Evolutionary conservation across 2,797 vertebrate species (phyloP).

Genomic region (Xenopus petersii): DNA sequence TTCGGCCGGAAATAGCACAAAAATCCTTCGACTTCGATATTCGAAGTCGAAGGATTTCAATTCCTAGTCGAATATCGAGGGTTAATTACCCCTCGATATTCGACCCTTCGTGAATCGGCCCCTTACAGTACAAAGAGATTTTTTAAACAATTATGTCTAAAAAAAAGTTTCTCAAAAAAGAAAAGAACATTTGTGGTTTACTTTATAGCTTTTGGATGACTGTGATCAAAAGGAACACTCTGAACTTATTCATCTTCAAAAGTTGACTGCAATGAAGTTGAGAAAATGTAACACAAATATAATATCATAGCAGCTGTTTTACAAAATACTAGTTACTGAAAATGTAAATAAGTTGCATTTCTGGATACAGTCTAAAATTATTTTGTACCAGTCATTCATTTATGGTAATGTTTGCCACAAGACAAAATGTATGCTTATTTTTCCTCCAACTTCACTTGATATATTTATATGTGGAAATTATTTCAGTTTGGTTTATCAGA

Average conservation of each 20-base stretch:
- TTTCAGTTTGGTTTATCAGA: slow-evolving; percentile 43
- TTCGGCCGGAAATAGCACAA: no score
- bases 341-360: slow-evolving; percentile 17
- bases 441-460: slow-evolving; percentile 35
- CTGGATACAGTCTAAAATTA: slow-evolving; percentile 27
- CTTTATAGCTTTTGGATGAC: slow-evolving; percentile 6
- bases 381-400: slow-evolving; percentile 44
- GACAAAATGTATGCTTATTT: slow-evolving; percentile 38
- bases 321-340: slow-evolving; percentile 20
- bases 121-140: no score
- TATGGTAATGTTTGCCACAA: slow-evolving; percentile 38
- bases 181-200: no score
- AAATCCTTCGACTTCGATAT: no score
- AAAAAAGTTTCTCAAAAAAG: no score
- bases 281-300: slow-evolving; percentile 24
- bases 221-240: slow-evolving; percentile 31
- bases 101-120: no score
- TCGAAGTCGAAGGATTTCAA: no score
- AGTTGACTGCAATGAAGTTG: slow-evolving; percentile 20
- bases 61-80: no score
- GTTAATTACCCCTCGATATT: no score
- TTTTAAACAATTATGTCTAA: no score
- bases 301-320: slow-evolving; percentile 37
- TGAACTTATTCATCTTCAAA: slow-evolving; percentile 11
- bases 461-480: slow-evolving; percentile 44